Evolutionary conservation across 2,888 invertebrate genomes (phyloP), one percentile per base, ranked within the genome.

Genomic region (Phymatocera aterrima): DNA sequence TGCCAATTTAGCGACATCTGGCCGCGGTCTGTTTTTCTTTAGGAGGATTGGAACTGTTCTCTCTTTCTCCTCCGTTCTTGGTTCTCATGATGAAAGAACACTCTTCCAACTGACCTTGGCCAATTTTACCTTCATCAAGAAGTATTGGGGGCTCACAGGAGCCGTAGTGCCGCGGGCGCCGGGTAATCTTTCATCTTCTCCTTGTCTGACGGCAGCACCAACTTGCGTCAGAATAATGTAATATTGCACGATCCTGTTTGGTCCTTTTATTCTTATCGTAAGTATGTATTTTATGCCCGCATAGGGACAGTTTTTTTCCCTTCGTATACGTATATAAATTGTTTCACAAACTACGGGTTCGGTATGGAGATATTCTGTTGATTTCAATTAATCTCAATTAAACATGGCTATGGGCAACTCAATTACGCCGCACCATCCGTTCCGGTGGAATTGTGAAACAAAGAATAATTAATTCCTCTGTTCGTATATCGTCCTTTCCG

Each of bases 1-100:
- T 86, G 85, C 83, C 87, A 86, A 87, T 87, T 88, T 87, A 80
- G 81, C 82, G 83, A 85, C 87, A 88, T 88, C 87, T 87, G 87
- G 85, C 83, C 78, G 82, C 79, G 83, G 84, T 84, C 84, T 84
- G 85, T 84, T 85, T 86, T 86, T 87, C 85, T 85, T 86, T 84
- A 85, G 84, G 82, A 79, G 82, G 81, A 82, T 84, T 82, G 83
- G 78, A 82, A 78, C 80, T 80, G 60, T 51, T 61, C 54, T 72
- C 79, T 51, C 72, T 24, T 65, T 57, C 37, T 61, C 57, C 15
- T 28, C n/a, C 70, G 48, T 51, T 51, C 18, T 21, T 72, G 18
- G 18, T 51, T 51, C 31, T 34, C 72, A 48, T 15, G 72, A 72
- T 72, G 18, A 51, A 72, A 51, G 34, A 48, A 72, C 31, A 18